Evolutionary conservation across 92 coral and sea anemone genomes (phyloP).

Genomic region (Porites lobata): DNA sequence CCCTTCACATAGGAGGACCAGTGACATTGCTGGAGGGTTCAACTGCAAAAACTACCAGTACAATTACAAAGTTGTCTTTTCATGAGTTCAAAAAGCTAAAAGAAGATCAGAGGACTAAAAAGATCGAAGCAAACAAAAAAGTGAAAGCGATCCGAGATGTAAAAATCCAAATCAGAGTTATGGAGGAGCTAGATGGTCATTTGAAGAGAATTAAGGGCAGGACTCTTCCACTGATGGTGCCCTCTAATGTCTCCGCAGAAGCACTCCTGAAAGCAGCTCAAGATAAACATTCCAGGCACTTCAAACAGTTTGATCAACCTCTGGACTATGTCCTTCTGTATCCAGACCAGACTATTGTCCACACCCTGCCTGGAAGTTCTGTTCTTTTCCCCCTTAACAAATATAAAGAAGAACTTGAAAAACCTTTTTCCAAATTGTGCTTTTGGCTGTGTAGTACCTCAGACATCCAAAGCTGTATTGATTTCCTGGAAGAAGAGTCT

Average conservation of each 20-base stretch:
- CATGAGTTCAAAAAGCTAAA: constrained; percentile 38
- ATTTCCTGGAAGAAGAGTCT: not conserved
- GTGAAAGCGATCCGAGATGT: constrained; percentile 43
- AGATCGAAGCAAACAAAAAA: constrained; percentile 41
- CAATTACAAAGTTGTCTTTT: constrained; percentile 32
- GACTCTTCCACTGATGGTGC: constrained; percentile 52
- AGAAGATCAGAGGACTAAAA: constrained; percentile 34
- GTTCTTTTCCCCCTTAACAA: not conserved
- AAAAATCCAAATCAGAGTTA: constrained; percentile 71
- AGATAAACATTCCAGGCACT: constrained; percentile 25
- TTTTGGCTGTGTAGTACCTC: not conserved
- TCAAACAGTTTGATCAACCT: not conserved
- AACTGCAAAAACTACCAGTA: constrained; percentile 26
- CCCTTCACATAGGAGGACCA: constrained; percentile 21
- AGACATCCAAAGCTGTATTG: not conserved
- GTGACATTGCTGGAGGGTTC: constrained; percentile 13
- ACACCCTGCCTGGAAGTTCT: not conserved
- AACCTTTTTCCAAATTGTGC: not conserved
- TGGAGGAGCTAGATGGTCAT: constrained; percentile 52
- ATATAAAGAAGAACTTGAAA: not conserved
- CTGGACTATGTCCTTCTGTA: not conserved
- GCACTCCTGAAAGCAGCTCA: not conserved
- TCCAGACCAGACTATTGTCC: not conserved
- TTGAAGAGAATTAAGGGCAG: constrained; percentile 69
- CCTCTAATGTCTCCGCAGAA: constrained; percentile 1